phyloP scores from a whole-genome alignment of 1,140 invertebrate genomes.

The Saxidomus purpurata region DNA sequence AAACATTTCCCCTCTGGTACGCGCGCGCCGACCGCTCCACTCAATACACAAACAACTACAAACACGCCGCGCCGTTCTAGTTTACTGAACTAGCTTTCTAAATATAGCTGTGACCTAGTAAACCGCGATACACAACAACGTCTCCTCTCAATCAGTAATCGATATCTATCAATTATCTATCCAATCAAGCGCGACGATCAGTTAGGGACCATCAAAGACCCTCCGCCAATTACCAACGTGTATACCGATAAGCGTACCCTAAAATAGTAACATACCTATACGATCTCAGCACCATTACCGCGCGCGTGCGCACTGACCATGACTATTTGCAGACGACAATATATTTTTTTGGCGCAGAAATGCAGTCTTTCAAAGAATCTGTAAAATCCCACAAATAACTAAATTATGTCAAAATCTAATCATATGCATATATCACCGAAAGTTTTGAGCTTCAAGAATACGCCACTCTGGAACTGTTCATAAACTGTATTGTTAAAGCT shows the following conservation, averaged over 20 bases:
- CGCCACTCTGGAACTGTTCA: no score
- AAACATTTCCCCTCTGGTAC: no score
- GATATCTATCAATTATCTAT: conserved; percentile 62
- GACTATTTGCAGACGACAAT: conserved; percentile 57
- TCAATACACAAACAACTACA: conserved; percentile 5
- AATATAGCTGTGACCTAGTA: conserved; percentile 63
- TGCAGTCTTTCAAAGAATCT: not conserved
- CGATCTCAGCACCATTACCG: not conserved
- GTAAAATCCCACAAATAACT: not conserved
- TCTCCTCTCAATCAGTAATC: conserved; percentile 60
- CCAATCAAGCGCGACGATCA: conserved; percentile 56
- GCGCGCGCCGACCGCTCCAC: not conserved
- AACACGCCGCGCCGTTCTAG: conserved; percentile 16
- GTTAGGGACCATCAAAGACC: conserved; percentile 60
- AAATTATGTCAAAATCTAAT: conserved; percentile 18
- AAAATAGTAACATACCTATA: conserved; percentile 64
- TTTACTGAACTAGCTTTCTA: conserved; percentile 44
- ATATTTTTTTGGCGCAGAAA: not conserved
- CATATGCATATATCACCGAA: conserved; percentile 1
- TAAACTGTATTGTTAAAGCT: no score
- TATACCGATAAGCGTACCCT: conserved; percentile 38
- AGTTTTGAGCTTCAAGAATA: not conserved
- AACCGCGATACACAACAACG: conserved; percentile 58
- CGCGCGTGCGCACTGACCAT: conserved; percentile 65
- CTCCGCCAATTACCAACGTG: conserved; percentile 53